Conservation (phyloP, 1,140 invertebrate genomes). For the Helicoverpa zea region DNA sequence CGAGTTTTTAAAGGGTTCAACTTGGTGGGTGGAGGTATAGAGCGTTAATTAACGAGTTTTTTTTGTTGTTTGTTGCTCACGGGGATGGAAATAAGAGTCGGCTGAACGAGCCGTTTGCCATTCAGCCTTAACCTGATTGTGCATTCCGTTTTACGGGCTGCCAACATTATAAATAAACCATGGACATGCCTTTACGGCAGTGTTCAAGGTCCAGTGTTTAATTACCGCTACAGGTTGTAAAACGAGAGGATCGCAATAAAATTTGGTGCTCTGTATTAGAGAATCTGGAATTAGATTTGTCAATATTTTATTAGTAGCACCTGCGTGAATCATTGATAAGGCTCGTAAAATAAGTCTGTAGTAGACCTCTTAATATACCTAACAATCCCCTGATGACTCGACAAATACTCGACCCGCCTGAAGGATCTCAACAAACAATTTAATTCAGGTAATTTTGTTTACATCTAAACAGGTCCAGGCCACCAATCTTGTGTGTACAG, state of each 20-base stretch:
- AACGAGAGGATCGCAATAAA: conserved; percentile 37
- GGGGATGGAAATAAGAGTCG: conserved; percentile 49
- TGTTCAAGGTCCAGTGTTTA: conserved; percentile 42
- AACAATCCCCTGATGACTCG: not conserved
- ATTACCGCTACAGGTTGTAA: conserved; percentile 37
- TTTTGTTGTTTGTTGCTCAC: conserved; percentile 52
- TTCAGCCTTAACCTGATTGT: conserved; percentile 50
- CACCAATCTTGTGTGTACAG: conserved; percentile 35
- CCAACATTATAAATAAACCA: conserved; percentile 48
- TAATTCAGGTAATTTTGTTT: conserved; percentile 34
- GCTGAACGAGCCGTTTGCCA: conserved; percentile 53
- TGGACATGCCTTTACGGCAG: conserved; percentile 9
- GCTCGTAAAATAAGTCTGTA: conserved; percentile 1
- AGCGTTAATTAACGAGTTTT: conserved; percentile 67
- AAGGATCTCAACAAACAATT: conserved; percentile 23
- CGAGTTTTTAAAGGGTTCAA: conserved; percentile 56
- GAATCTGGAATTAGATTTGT: conserved; percentile 31
- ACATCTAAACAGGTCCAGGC: conserved; percentile 3
- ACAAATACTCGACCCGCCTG: not conserved
- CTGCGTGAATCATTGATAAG: conserved; percentile 1
- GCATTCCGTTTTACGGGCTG: conserved; percentile 46
- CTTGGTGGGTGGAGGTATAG: conserved; percentile 42
- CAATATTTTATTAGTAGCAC: conserved; percentile 38
- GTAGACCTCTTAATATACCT: not conserved
- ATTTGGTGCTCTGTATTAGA: conserved; percentile 23